phyloP scores from a whole-genome alignment of 2,888 invertebrate genomes.

The Drosophila suboccidentalis region DNA sequence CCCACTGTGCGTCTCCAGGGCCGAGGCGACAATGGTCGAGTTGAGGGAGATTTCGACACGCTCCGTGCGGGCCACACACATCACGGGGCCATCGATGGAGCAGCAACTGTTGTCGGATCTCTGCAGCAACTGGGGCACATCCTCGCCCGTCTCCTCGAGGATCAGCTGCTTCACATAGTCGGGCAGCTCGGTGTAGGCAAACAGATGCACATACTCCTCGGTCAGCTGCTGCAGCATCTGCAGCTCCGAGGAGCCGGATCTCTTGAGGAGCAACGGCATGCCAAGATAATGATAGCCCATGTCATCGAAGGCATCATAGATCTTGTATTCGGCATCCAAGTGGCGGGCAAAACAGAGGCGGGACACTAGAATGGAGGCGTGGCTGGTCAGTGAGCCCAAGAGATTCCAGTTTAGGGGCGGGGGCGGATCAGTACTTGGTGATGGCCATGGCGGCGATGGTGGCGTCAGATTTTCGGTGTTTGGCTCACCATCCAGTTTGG shows the following conservation, averaged over 20 bases:
- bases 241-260: not conserved
- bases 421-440: not conserved
- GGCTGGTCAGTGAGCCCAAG: not conserved
- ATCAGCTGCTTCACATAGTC: not conserved
- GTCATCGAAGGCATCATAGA: constrained; percentile 2
- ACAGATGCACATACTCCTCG: not conserved
- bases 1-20: constrained; percentile 10
- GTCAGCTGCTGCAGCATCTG: not conserved
- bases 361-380: not conserved
- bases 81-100: not conserved
- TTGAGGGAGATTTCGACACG: not conserved
- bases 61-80: not conserved
- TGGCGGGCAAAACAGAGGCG: constrained; percentile 5
- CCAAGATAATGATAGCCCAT: constrained; percentile 3
- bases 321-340: not conserved
- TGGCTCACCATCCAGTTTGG: not conserved
- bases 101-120: not conserved
- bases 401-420: not conserved
- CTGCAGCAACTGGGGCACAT: not conserved
- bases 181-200: not conserved
- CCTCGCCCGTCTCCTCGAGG: not conserved
- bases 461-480: not conserved
- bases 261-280: not conserved
- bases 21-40: not conserved
- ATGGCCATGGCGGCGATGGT: too few relatives aligned